phyloP scores from a whole-genome alignment of 2,888 invertebrate species.

The Cheilosia impressa region DNA sequence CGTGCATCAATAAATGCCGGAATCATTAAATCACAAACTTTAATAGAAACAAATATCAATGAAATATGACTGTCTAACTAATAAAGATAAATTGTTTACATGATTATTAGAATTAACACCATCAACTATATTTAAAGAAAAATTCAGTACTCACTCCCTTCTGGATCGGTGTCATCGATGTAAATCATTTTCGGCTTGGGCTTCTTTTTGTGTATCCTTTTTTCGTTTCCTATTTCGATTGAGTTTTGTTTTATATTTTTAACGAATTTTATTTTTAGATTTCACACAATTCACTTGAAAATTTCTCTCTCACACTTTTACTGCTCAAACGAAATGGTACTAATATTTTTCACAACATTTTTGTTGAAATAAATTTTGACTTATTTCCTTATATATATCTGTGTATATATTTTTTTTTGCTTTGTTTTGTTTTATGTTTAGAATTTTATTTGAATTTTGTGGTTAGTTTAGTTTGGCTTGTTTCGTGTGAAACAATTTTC shows the following conservation, averaged over 20 bases:
- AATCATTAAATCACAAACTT: constrained; percentile 33
- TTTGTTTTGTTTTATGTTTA: background rate
- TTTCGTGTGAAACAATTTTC: constrained; percentile 20
- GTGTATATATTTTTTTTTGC: background rate
- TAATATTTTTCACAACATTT: constrained; percentile 45
- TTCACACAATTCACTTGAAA: constrained; percentile 5
- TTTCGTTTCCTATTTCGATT: constrained; percentile 70
- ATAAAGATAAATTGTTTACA: background rate
- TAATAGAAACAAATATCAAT: constrained; percentile 15
- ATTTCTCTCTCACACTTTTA: constrained; percentile 34
- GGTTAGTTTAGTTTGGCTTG: constrained; percentile 29
- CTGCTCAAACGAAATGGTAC: background rate
- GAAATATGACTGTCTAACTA: background rate
- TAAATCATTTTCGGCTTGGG: constrained; percentile 88
- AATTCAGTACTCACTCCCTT: constrained; percentile 89
- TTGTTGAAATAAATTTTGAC: background rate
- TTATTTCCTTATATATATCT: background rate
- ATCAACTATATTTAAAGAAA: background rate
- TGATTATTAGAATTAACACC: background rate
- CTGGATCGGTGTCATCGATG: constrained; percentile 95
- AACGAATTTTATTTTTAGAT: constrained; percentile 5
- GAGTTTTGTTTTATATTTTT: background rate
- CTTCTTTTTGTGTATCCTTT: constrained; percentile 68
- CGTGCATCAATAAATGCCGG: constrained; percentile 33
- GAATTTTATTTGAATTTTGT: constrained; percentile 10